Percentiles rank a stretch among this genome's conserved stretches.
Evolutionary conservation across 2,113 vertebrate genomes (phyloP).

Genomic region (Cercocebus atys): DNA sequence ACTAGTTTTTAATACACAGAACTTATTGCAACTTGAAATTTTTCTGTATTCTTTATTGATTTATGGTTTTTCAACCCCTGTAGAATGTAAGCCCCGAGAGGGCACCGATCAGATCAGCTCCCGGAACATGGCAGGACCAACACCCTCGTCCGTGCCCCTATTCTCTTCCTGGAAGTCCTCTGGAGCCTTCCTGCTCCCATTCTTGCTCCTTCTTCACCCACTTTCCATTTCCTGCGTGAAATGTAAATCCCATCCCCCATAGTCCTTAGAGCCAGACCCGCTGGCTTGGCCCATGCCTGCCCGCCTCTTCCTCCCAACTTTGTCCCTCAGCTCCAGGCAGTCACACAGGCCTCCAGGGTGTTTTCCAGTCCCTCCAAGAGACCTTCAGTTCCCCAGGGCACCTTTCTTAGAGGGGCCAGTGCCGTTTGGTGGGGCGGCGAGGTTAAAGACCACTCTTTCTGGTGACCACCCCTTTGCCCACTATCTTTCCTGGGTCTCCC

Average conservation of each 20-base stretch:
- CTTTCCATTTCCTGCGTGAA: too few relatives aligned
- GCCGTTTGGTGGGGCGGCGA: not conserved
- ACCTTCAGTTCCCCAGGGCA: not conserved
- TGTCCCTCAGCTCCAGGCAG: not conserved
- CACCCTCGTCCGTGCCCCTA: accelerated
- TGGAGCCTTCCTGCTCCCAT: too few relatives aligned
- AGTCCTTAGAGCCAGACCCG: not conserved
- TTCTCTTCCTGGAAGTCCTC: not conserved
- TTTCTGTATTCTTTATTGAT: not conserved
- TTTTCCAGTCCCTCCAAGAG: not conserved
- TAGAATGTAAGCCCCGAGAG: not conserved
- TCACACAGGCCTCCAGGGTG: not conserved
- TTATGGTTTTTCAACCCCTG: not conserved
- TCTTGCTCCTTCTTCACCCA: too few relatives aligned
- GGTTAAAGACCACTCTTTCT: accelerated
- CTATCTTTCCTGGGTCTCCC: not conserved
- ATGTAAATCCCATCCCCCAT: not conserved
- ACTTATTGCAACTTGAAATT: not conserved
- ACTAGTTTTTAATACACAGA: not conserved
- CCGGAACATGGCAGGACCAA: not conserved
- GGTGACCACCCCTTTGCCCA: not conserved
- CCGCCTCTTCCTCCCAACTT: not conserved
- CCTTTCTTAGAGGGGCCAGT: not conserved
- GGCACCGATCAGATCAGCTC: not conserved
- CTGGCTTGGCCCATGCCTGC: not conserved